Conservation (phyloP, 53 echinoderm and acorn worm species). For the Antedon mediterranea region DNA sequence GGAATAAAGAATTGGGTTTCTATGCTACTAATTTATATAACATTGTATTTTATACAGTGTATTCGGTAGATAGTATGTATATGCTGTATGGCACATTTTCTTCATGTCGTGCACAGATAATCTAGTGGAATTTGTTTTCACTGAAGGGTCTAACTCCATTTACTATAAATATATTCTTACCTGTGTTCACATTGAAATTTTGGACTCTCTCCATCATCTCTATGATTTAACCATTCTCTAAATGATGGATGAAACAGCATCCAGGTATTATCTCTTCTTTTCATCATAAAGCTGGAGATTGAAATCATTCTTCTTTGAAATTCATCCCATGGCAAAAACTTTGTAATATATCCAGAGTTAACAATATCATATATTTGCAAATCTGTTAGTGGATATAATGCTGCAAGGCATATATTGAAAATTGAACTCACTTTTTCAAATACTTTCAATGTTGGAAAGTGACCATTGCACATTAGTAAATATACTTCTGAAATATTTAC, state of each 20-base stretch:
- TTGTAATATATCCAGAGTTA: constrained; percentile 63
- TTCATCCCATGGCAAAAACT: constrained; percentile 56
- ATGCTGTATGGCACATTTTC: no score
- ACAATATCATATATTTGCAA: constrained; percentile 55
- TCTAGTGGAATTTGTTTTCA: no score
- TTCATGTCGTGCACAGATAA: no score
- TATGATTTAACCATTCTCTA: constrained; percentile 89
- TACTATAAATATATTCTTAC: constrained; percentile 37
- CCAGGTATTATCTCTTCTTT: constrained; percentile 59
- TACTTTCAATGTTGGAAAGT: constrained; percentile 72
- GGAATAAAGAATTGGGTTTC: no score
- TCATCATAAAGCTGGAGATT: constrained; percentile 58
- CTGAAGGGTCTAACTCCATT: no score
- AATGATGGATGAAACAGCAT: constrained; percentile 99
- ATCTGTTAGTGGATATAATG: constrained; percentile 78
- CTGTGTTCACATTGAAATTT: constrained; percentile 97
- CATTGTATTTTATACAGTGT: no score
- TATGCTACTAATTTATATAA: no score
- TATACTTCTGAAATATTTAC: constrained; percentile 96
- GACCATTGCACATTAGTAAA: constrained; percentile 87
- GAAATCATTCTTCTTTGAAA: constrained; percentile 58
- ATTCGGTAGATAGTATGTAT: no score
- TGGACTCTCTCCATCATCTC: constrained; percentile 88
- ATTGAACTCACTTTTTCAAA: constrained; percentile 82
- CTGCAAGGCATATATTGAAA: constrained; percentile 67